A percentile compares a stretch with the other conserved stretches of the same genome.
Conservation (phyloP, 1,140 invertebrate species). For the Drosophila repleta region DNA sequence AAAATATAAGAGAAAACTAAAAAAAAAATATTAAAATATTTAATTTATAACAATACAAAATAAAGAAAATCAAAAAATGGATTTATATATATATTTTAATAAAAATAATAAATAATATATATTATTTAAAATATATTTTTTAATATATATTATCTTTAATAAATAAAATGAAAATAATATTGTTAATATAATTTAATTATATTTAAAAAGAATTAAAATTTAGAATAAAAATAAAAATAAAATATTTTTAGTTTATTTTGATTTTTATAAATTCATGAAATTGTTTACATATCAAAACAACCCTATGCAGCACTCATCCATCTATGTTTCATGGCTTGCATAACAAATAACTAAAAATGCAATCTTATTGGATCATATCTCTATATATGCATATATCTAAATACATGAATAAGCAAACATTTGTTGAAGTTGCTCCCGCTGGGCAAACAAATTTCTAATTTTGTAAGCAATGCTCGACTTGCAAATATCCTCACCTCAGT, state of each 20-base stretch:
- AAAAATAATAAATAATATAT: no score
- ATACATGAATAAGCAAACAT: not conserved
- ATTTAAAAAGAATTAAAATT: no score
- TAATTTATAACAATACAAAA: no score
- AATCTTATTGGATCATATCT: not conserved
- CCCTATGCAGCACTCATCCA: not conserved
- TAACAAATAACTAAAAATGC: conserved; percentile 9
- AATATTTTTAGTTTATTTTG: not conserved
- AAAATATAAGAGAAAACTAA: no score
- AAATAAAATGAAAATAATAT: no score
- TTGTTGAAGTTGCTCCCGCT: not conserved
- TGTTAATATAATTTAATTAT: no score
- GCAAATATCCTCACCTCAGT: not conserved
- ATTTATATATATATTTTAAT: no score
- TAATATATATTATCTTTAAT: no score
- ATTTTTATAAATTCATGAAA: not conserved
- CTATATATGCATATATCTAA: not conserved
- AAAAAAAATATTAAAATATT: not conserved
- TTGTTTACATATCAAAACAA: not conserved
- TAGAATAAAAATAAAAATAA: no score
- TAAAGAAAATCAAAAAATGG: no score
- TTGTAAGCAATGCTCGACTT: not conserved
- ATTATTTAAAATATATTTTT: no score
- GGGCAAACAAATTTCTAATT: not conserved
- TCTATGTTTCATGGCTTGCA: conserved; percentile 1